Base-by-base conservation (phyloP, 2,797 vertebrate species). In the Myotis pilosus region DNA sequence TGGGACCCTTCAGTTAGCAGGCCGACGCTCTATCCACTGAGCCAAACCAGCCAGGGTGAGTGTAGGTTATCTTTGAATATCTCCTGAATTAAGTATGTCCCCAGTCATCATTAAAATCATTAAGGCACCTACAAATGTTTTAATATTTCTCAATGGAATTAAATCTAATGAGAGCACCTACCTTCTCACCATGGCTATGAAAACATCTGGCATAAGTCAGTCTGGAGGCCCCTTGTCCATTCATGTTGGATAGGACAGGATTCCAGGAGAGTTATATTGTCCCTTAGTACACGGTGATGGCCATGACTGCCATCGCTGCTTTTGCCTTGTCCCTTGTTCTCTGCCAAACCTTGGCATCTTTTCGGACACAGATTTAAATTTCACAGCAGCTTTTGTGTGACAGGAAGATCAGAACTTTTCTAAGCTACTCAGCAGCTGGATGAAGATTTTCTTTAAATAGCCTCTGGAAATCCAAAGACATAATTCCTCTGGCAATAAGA, bases 71-170 rank as follows among this genome's bases (percentile, higher is more conserved):
- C 30, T 78, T 57, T 92, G 62, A 94, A 22, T 75, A 33, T 23
- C n/a, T 60, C 20, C 11, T 66, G 53, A 93, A 89, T 82, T 60
- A 92, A 87, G 25, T 66, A 78, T 57, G 36, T 38, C 30, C 8
- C 3, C 5, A 62, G 22, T 88, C 33, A 57, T 78, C 19, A 72
- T 36, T 80, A 93, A 82, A 91, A 83, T 85, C 10, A 51, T 8
- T 19, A 2, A 82, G 8, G 30, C 6, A 30, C 64, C 25, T 93
- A 47, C 10, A 69, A 36, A 10, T 47, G 20, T 30, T 75, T 69
- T 90, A 51, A 79, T 69, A 60, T 89, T 87, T 91, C 49, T 92
- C 80, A 88, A 25, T 79, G 5, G 92, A 89, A 83, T 36, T 33
- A 75, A 74, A 44, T 57, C 20, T n/a, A 13, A 44, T 19, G 0